Evolutionary conservation across 2,113 vertebrate species (phyloP).

Genomic region (Arvicanthis niloticus): DNA sequence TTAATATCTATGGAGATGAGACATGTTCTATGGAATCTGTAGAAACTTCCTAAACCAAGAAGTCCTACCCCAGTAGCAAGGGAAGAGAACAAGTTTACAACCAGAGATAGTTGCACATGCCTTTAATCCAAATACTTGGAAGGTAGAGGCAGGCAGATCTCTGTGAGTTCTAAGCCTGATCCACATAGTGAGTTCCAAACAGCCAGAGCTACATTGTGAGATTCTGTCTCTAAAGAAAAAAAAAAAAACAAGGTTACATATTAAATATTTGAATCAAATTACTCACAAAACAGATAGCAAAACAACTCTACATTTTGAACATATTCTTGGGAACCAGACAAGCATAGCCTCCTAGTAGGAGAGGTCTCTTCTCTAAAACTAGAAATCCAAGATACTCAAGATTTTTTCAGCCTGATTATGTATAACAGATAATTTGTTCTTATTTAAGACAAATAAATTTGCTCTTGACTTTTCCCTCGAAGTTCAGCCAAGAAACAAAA

Average conservation of each 20-base stretch:
- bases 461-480: slow-evolving; percentile 57
- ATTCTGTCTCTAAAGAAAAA: not conserved
- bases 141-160: not conserved
- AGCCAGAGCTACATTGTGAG: not conserved
- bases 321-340: not conserved
- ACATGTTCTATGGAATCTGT: not conserved
- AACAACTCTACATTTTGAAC: slow-evolving; percentile 32
- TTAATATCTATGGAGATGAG: slow-evolving; percentile 2
- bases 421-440: slow-evolving; percentile 61
- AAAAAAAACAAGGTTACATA: not conserved
- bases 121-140: not conserved
- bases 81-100: not conserved
- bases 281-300: not conserved
- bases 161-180: not conserved
- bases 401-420: slow-evolving; percentile 39
- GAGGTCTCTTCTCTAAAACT: slow-evolving; percentile 41
- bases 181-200: not conserved
- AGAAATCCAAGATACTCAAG: slow-evolving; percentile 52
- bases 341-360: slow-evolving; percentile 23
- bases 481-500: slow-evolving; percentile 41
- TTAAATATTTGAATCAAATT: slow-evolving; percentile 15
- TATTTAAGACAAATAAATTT: slow-evolving; percentile 53
- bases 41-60: not conserved
- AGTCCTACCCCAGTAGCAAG: not conserved
- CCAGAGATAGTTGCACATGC: not conserved